Conservation (phyloP, 92 coral and sea anemone species). For the Pocillopora grandis region DNA sequence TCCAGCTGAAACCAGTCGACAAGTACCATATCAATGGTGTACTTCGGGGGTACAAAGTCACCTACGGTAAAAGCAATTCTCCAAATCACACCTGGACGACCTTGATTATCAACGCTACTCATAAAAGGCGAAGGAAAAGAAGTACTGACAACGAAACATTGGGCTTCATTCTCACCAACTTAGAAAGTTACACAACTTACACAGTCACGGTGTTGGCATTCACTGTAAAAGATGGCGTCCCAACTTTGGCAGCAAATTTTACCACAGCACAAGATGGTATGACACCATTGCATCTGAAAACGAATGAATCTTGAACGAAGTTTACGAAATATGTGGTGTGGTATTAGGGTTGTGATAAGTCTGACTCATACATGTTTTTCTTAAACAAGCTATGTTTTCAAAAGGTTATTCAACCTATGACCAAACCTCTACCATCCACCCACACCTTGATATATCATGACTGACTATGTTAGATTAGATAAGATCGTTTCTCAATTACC, state of each 20-base stretch:
- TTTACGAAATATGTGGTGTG: too few species aligned
- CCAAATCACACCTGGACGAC: conserved; percentile 10
- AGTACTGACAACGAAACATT: conserved; percentile 9
- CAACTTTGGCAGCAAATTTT: conserved; percentile 29
- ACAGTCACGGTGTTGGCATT: conserved; percentile 33
- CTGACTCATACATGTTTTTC: too few species aligned
- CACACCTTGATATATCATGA: too few species aligned
- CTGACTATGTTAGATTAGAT: too few species aligned
- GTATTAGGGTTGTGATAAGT: too few species aligned
- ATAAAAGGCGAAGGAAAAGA: conserved; percentile 6
- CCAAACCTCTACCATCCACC: too few species aligned
- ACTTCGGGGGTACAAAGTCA: conserved; percentile 39
- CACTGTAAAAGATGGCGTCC: conserved; percentile 42
- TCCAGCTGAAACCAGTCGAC: conserved; percentile 33
- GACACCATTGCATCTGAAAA: background rate
- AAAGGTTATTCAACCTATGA: too few species aligned
- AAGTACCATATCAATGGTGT: conserved; percentile 20
- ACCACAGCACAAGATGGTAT: conserved; percentile 32
- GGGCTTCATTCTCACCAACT: background rate
- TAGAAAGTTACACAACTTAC: conserved; percentile 5
- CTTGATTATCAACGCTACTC: conserved; percentile 15
- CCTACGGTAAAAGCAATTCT: conserved; percentile 9
- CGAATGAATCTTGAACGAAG: background rate
- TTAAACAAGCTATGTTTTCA: too few species aligned
- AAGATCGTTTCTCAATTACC: too few species aligned